Evolutionary conservation across 1,140 invertebrate species (phyloP).

Genomic region (Drosophila oshimai): DNA sequence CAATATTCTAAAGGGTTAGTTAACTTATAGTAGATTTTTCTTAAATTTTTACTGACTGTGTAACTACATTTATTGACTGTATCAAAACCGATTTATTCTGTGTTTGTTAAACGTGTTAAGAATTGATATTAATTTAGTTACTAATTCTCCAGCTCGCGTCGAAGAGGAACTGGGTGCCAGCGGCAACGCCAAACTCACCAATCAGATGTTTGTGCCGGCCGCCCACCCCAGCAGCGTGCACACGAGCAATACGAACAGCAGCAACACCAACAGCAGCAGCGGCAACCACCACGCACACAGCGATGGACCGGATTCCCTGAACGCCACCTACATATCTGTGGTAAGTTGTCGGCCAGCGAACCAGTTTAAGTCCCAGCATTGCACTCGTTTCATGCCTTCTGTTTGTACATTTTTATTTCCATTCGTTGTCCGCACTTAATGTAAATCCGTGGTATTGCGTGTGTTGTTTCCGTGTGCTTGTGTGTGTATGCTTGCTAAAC

Average conservation of each 20-base stretch:
- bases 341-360: conserved; percentile 84
- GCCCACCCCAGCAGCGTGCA: conserved; percentile 62
- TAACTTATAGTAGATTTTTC: background rate
- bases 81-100: no score
- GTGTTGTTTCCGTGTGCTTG: conserved; percentile 54
- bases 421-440: conserved; percentile 67
- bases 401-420: conserved; percentile 71
- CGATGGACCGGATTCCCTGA: conserved; percentile 83
- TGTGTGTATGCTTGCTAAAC: conserved; percentile 53
- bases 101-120: background rate
- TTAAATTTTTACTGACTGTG: no score
- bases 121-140: background rate
- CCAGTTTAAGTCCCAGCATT: conserved; percentile 62
- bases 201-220: conserved; percentile 84
- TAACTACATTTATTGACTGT: no score
- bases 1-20: conserved; percentile 94
- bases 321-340: conserved; percentile 89
- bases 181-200: conserved; percentile 84
- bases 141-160: conserved; percentile 83
- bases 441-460: conserved; percentile 52
- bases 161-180: conserved; percentile 85
- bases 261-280: conserved; percentile 25
- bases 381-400: conserved; percentile 75
- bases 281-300: conserved; percentile 41
- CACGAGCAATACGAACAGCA: conserved; percentile 47